phyloP scores from a whole-genome alignment of 2,797 vertebrate species.

The Lutjanus argentimaculatus region DNA sequence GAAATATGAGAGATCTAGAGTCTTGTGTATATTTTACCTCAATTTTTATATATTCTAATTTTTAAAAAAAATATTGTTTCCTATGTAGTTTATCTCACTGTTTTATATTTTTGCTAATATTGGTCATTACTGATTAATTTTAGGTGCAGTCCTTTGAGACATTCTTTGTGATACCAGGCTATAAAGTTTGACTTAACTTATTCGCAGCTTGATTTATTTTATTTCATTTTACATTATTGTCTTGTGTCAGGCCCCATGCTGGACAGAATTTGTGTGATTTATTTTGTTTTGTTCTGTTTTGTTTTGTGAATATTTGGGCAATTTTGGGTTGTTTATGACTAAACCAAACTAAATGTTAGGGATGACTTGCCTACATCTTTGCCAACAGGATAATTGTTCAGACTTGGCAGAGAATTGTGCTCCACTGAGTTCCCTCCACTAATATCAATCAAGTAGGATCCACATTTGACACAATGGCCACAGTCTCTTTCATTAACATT shows the following conservation, averaged over 20 bases:
- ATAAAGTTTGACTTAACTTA: too few relatives aligned
- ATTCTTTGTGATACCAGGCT: too few relatives aligned
- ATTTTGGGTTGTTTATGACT: background rate
- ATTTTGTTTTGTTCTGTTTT: background rate
- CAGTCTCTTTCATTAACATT: conserved; percentile 67
- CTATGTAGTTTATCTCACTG: too few relatives aligned
- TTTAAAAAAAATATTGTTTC: too few relatives aligned
- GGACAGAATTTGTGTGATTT: background rate
- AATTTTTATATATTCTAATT: too few relatives aligned
- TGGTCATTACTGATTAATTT: too few relatives aligned
- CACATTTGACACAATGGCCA: conserved; percentile 16
- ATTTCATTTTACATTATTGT: background rate
- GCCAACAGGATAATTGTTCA: conserved; percentile 10
- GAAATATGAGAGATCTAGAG: too few relatives aligned
- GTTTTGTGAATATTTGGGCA: background rate
- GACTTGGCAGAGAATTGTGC: background rate
- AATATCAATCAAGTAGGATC: background rate
- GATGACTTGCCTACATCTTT: background rate
- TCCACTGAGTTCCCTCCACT: background rate
- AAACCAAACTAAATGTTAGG: background rate
- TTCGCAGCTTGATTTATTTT: background rate
- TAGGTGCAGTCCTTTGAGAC: too few relatives aligned
- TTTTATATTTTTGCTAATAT: too few relatives aligned
- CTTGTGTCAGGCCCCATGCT: background rate
- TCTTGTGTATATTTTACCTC: too few relatives aligned